phyloP scores from a whole-genome alignment of 2,113 vertebrate genomes.

The Artemisiospiza belli region DNA sequence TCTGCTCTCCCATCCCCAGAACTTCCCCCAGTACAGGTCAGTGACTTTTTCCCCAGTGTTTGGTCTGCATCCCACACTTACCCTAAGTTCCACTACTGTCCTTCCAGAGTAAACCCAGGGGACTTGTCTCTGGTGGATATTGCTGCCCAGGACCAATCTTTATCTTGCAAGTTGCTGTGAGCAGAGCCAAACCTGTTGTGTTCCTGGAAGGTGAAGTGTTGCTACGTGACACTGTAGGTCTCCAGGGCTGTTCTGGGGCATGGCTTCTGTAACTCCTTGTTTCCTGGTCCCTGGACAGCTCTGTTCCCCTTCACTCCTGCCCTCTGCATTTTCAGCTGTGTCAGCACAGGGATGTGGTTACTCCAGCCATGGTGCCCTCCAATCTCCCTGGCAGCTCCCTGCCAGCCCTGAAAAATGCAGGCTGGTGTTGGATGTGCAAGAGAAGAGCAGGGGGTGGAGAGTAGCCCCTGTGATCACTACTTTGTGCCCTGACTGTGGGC shows the following conservation, averaged over 20 bases:
- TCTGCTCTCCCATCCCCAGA: neutral
- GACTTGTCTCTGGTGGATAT: rapidly evolving
- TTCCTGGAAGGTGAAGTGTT: neutral
- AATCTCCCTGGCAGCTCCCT: neutral
- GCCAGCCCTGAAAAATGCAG: neutral
- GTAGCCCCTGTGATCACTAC: rapidly evolving
- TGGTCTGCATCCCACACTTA: neutral
- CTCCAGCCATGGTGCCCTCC: neutral
- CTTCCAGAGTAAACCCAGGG: neutral
- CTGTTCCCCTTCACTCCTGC: neutral
- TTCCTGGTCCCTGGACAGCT: neutral
- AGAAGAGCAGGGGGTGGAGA: neutral
- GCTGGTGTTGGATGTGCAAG: neutral
- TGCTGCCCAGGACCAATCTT: neutral
- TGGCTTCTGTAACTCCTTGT: neutral
- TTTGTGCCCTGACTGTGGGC: neutral
- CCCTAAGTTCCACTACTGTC: neutral
- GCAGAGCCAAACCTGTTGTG: neutral
- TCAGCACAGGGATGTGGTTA: neutral
- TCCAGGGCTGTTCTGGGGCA: neutral
- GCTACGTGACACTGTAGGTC: constrained; percentile 4
- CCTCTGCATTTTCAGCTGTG: neutral
- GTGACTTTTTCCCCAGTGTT: neutral
- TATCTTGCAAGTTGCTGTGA: neutral
- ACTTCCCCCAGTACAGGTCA: rapidly evolving